Evolutionary conservation across 2,113 vertebrate genomes (phyloP), one percentile per base, ranked within the genome.

Genomic region (Pituophis catenifer): DNA sequence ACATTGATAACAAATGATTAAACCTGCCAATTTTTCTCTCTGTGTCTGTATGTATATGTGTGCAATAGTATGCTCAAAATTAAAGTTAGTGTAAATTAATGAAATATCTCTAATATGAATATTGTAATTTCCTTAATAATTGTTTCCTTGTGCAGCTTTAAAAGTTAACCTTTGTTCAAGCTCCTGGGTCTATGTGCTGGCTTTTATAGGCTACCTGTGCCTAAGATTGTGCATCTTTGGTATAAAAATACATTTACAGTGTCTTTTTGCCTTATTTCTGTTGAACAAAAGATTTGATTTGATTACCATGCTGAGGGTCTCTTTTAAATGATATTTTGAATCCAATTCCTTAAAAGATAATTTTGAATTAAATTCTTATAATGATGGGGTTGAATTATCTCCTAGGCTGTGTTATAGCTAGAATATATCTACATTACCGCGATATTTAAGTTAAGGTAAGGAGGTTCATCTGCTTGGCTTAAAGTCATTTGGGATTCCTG

Each of bases 241-340:
- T 38, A 81, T 92, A 86, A 1, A 33, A 65, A n/a, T 86, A 75
- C 89, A 90, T 90, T 12, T 94, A 85, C 55, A 91, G 95, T 93
- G 95, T 95, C 95, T 95, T 62, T n/a, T 70, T 70, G 52, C 52
- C 65, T 94, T 93, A 90, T 87, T n/a, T 95, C 75, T 93, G 87
- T 13, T 94, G 94, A 95, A 94, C 54, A 0, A 94, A 89, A 93
- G 86, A 54, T 55, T 50, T 23, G 52, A 96, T 89, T 90, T 23
- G 52, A 96, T 89, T 90, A 93, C 59, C 33, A 1, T 21, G 8
- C n/a, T 91, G 52, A 55, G 23, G n/a, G 12, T 12, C 10, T 23
- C 29, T 90, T 90, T 90, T 53, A 53, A 17, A 90, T 23, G 50
- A n/a, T 70, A 26, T 19, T 90, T 70, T 70, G 33, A 70, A 70